Base-by-base conservation (phyloP, 2,888 invertebrate genomes). In the Folsomia manolachei region DNA sequence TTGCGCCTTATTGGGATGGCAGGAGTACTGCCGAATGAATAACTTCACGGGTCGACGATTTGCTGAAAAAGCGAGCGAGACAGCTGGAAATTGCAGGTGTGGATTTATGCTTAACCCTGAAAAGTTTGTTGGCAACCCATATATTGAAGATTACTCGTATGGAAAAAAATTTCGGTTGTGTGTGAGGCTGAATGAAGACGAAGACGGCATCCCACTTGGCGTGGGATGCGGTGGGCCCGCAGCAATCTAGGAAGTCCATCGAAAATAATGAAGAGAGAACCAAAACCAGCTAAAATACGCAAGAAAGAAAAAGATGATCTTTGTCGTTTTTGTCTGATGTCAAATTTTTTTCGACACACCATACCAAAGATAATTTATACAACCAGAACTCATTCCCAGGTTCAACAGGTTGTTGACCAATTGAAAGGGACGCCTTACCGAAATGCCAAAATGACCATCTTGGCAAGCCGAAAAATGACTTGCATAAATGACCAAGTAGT, bases 341-440 rank as follows among this genome's bases (percentile, higher is more conserved):
- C 26, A 21, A 27, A 71, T 27, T 51, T 62, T 21, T 69, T 71
- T 18, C 23, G 9, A 1, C 52, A 26, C 2, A 11, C 65, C 1
- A 69, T 73, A 0, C 78, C 78, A 18, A 62, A n/a, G 53, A 76
- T 78, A 27, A 75, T 72, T 25, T 80, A 78, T 61, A 70, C 75
- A 1, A 77, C 78, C 1, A 63, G 80, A 27, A 80, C 80, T 0
- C 78, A 76, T 63, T 70, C 74, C 0, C 78, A 80, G 70, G 75
- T 80, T 1, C 27, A 71, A 1, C 75, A 75, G 53, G 78, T 79
- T n/a, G 73, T 77, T 1, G 74, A 73, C 18, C 77, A 80, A 67
- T 23, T 80, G 1, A 75, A 75, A 63, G 18, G 11, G 1, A 75
- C 78, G 0, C 51, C 63, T 0, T 80, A 80, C 53, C 1, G 51